Evolutionary conservation across 2,888 invertebrate species (phyloP), one percentile per base, ranked within the genome.

Genomic region (Ichneumoninae sp.): DNA sequence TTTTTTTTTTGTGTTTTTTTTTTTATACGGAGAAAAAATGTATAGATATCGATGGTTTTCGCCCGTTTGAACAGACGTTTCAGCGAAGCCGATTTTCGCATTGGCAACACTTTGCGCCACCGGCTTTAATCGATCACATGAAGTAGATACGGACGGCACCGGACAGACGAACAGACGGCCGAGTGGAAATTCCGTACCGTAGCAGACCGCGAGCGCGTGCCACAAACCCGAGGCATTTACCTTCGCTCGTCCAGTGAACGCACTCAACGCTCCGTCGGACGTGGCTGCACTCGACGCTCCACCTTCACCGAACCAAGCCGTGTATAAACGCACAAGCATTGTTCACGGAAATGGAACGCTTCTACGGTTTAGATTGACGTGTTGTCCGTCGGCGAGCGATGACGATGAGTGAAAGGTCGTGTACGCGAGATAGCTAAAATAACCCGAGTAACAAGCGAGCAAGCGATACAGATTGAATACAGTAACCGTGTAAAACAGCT

Each of bases 221-320:
- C 57, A n/a, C 57, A 57, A 44, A 57, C 57, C 57, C 57, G 57
- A 57, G 57, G 57, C 57, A 57, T 57, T 57, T 57, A 66, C 70
- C 52, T 71, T 54, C 70, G 10, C 62, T 69, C 52, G 69, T 71
- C 71, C 33, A 77, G 76, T 82, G 66, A 69, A 50, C 19, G 71
- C 47, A 82, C 76, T 82, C 76, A 62, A 82, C 76, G 76, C 62
- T 77, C 47, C 70, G 65, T 76, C 70, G 71, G 66, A 40, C 82
- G 65, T 40, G 44, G 52, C 54, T 71, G 65, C 76, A 71, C 76
- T 82, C 33, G 71, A 62, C 70, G 60, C 62, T 70, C 76, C 62
- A 36, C n/a, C 69, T 69, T 47, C 16, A 75, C 40, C 69, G 30
- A 19, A 57, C 54, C 54, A 26, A 10, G 26, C 57, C 22, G 13